Conservation (phyloP, 2,113 vertebrate species). For the Eublepharis macularius region DNA sequence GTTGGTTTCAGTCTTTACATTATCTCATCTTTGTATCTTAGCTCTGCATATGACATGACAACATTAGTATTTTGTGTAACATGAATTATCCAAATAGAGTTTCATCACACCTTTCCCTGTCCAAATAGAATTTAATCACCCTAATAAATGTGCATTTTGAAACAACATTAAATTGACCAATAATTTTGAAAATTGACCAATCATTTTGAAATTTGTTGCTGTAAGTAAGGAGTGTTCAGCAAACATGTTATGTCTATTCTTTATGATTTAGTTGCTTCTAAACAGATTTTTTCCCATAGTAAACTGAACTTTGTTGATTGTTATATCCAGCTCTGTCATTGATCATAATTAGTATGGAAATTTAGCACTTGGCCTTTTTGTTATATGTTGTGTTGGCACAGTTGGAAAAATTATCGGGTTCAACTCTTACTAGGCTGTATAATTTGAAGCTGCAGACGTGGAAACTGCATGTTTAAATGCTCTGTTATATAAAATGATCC, state of each 20-base stretch:
- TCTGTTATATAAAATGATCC: background rate
- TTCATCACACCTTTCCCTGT: background rate
- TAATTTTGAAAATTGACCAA: background rate
- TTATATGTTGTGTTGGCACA: background rate
- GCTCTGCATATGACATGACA: background rate
- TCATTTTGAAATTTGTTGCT: background rate
- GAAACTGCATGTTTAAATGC: background rate
- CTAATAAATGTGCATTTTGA: background rate
- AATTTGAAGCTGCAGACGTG: background rate
- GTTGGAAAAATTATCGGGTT: background rate
- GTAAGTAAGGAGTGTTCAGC: background rate
- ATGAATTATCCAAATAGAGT: background rate
- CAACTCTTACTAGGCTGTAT: background rate
- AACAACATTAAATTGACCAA: background rate
- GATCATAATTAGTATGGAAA: background rate
- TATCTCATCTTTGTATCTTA: background rate
- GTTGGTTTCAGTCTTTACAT: background rate
- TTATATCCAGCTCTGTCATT: background rate
- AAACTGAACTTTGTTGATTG: background rate
- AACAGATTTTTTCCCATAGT: background rate
- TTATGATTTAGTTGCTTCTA: background rate
- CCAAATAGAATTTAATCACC: background rate
- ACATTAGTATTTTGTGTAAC: background rate
- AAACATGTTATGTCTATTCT: background rate
- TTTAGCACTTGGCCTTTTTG: background rate